Evolutionary conservation across 2,113 vertebrate genomes (phyloP).

Genomic region (Mionectes macconnelli): DNA sequence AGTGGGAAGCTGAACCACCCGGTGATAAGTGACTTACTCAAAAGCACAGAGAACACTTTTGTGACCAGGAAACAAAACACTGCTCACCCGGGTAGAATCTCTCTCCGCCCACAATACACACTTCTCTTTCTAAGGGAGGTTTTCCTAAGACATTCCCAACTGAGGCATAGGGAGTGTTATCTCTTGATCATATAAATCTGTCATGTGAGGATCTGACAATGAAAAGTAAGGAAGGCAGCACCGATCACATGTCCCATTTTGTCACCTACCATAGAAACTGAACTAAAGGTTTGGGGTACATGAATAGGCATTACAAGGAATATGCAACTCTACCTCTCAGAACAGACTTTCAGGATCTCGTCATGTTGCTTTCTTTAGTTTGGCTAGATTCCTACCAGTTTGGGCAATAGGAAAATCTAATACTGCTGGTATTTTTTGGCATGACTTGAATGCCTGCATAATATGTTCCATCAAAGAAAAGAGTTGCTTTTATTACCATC

Average conservation of each 20-base stretch:
- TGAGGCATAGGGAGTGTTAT: neutral
- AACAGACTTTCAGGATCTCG: neutral
- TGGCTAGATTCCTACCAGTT: neutral
- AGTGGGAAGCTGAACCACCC: neutral
- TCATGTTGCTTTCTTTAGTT: neutral
- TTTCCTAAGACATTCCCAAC: neutral
- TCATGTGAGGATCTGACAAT: neutral
- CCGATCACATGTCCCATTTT: neutral
- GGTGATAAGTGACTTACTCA: neutral
- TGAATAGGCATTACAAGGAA: neutral
- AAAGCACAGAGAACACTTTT: neutral
- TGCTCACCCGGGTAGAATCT: neutral
- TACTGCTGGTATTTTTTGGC: neutral
- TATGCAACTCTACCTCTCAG: neutral
- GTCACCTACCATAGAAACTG: neutral
- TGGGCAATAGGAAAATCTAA: neutral
- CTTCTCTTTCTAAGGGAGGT: neutral
- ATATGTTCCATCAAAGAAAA: neutral
- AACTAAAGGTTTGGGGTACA: neutral
- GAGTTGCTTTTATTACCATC: neutral
- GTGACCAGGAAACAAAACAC: neutral
- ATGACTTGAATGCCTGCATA: neutral
- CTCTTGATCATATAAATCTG: neutral
- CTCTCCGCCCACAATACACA: neutral
- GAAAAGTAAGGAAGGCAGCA: neutral